A percentile compares a stretch with the other conserved stretches of the same genome.
Conservation (phyloP, 2,888 invertebrate genomes). For the Sinodicranocentrus sp. region DNA sequence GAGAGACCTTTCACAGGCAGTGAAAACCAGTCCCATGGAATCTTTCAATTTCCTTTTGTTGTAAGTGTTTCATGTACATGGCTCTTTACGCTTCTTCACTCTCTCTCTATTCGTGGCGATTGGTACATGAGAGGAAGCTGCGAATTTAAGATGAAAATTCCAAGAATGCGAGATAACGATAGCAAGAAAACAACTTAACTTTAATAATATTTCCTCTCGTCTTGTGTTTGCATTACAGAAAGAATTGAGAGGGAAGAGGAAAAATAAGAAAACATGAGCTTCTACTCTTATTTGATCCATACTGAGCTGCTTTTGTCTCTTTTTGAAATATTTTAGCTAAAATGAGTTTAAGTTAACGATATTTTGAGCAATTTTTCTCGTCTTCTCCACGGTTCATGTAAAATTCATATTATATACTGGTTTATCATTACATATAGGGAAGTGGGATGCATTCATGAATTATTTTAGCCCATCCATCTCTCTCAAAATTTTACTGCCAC, state of each 20-base stretch:
- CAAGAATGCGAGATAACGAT: neutral
- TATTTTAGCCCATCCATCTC: too few species aligned
- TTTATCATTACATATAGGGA: too few species aligned
- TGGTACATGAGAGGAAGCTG: too few species aligned
- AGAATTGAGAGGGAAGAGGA: neutral
- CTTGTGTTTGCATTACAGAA: too few species aligned
- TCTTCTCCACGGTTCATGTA: neutral
- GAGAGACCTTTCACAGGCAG: slow-evolving; percentile 31
- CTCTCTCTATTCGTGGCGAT: too few species aligned
- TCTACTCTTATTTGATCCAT: neutral
- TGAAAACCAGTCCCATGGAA: slow-evolving; percentile 45
- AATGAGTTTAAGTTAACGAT: neutral
- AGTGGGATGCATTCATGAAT: too few species aligned
- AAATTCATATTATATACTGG: neutral
- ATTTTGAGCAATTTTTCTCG: neutral
- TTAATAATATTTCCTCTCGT: too few species aligned
- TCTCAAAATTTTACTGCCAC: too few species aligned
- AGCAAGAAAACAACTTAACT: too few species aligned
- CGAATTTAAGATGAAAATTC: slow-evolving; percentile 1
- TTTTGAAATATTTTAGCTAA: neutral
- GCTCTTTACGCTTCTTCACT: too few species aligned
- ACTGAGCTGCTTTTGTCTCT: too few species aligned
- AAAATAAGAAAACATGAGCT: neutral
- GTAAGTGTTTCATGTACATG: neutral
- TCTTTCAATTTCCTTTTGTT: slow-evolving; percentile 42